Conservation (phyloP, 2,888 invertebrate genomes). For the Polyploca ridens region DNA sequence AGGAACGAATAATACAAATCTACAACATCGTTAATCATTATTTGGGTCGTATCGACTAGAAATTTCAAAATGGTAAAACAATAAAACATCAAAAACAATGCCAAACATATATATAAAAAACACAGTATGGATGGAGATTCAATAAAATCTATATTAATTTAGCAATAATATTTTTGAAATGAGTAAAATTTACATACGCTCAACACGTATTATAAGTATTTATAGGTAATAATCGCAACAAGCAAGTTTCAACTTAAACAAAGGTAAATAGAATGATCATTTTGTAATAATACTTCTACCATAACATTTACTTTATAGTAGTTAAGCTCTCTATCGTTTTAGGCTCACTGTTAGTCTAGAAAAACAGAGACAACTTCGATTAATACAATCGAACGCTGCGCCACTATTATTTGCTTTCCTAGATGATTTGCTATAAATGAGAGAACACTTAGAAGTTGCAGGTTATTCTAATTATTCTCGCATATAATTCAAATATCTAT, state of each 20-base stretch:
- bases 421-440: constrained; percentile 27
- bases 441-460: constrained; percentile 51
- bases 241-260: constrained; percentile 79
- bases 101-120: constrained; percentile 58
- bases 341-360: constrained; percentile 76
- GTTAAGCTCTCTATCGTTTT: constrained; percentile 81
- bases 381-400: constrained; percentile 13
- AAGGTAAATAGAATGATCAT: constrained; percentile 77
- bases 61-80: constrained; percentile 56
- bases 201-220: constrained; percentile 66
- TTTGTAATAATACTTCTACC: constrained; percentile 77
- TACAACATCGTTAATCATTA: constrained; percentile 63
- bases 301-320: constrained; percentile 79
- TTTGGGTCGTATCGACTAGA: constrained; percentile 80
- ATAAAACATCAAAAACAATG: constrained; percentile 37
- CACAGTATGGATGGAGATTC: constrained; percentile 61
- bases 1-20: constrained; percentile 70
- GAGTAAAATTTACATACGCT: constrained; percentile 43
- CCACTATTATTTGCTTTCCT: constrained; percentile 11
- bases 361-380: constrained; percentile 66
- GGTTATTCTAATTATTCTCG: constrained; percentile 48
- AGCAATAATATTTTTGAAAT: constrained; percentile 45
- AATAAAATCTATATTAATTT: constrained; percentile 41
- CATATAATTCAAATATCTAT: constrained; percentile 25
- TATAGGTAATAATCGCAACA: constrained; percentile 72